Evolutionary conservation across 2,797 vertebrate genomes (phyloP).

Genomic region (Clarias fuscus): DNA sequence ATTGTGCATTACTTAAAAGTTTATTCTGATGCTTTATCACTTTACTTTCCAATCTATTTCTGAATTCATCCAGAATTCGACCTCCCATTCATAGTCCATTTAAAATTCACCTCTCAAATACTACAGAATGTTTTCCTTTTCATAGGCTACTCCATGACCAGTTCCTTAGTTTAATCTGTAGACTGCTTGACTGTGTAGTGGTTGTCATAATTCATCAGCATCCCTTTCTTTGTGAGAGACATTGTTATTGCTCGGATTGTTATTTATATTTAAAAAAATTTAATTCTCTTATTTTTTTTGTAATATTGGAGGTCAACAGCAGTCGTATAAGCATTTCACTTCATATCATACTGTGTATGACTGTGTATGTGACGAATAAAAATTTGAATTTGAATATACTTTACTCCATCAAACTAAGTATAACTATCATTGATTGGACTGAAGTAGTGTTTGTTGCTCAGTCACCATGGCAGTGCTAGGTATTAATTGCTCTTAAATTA

Average conservation of each 20-base stretch:
- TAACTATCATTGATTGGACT: constrained; percentile 7
- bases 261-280: constrained; percentile 2
- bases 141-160: neutral
- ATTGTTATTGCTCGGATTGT: neutral
- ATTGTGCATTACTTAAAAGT: neutral
- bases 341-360: no score
- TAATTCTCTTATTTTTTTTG: no score
- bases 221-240: neutral
- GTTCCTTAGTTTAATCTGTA: neutral
- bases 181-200: neutral
- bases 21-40: neutral
- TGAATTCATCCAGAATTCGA: neutral
- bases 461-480: constrained; percentile 59
- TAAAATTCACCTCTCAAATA: neutral
- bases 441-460: constrained; percentile 61
- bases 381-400: neutral
- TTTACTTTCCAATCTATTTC: neutral
- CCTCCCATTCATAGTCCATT: neutral
- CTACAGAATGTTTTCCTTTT: neutral
- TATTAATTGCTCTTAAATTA: constrained; percentile 70
- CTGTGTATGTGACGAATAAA: no score
- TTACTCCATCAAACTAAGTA: neutral
- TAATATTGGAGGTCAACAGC: no score
- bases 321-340: no score
- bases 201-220: neutral